Conservation (phyloP, 2,888 invertebrate genomes). For the Phyllotreta striolata region DNA sequence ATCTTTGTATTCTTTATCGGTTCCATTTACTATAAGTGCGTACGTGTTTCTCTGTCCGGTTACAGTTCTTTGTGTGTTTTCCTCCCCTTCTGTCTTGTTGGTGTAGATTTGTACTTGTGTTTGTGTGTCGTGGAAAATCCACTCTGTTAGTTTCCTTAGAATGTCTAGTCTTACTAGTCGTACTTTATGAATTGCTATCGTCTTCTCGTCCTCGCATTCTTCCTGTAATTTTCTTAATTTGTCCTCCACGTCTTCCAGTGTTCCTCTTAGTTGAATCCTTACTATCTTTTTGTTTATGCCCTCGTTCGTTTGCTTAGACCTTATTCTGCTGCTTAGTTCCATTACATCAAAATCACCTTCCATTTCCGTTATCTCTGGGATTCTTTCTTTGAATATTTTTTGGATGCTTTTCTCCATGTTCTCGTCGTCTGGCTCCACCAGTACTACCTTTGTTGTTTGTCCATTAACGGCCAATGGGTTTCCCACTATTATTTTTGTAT, state of each 20-base stretch:
- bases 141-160: neutral
- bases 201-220: neutral
- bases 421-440: conserved; percentile 24
- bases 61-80: neutral
- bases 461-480: conserved; percentile 5
- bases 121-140: neutral
- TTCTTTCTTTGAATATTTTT: conserved; percentile 26
- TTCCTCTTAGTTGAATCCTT: neutral
- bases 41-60: neutral
- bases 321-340: conserved; percentile 12
- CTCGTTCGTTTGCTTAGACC: no score
- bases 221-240: neutral
- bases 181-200: neutral
- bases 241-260: neutral
- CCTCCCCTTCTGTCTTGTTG: neutral
- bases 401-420: conserved; percentile 27
- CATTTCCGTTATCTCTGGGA: conserved; percentile 21
- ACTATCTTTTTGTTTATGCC: conserved; percentile 1
- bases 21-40: neutral
- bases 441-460: conserved; percentile 15
- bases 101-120: neutral
- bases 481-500: conserved; percentile 1
- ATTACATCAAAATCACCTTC: conserved; percentile 22
- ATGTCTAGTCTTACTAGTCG: neutral
- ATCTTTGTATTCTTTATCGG: neutral